Conservation (phyloP, 2,113 vertebrate species). For the Nicator chloris region DNA sequence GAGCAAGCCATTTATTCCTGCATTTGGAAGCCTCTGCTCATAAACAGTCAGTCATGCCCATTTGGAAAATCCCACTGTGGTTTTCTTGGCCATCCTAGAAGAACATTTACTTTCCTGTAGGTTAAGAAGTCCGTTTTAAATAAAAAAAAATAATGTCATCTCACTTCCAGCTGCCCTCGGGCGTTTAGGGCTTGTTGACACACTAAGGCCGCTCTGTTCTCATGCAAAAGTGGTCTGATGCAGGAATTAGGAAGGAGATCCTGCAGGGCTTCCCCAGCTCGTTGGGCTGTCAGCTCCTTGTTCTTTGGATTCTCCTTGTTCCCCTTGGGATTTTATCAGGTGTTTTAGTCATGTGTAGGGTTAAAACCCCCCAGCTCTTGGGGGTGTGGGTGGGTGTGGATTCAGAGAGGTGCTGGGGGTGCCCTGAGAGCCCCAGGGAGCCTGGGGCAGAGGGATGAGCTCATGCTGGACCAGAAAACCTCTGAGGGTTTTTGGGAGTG, state of each 20-base stretch:
- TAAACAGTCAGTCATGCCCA: slow-evolving; percentile 55
- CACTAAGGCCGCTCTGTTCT: slow-evolving; percentile 40
- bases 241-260: neutral
- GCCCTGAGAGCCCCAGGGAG: fast-evolving
- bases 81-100: slow-evolving; percentile 43
- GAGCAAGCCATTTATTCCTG: slow-evolving; percentile 58
- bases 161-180: slow-evolving; percentile 22
- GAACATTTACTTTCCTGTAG: slow-evolving; percentile 49
- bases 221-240: neutral
- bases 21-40: slow-evolving; percentile 40
- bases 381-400: neutral
- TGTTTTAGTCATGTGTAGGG: fast-evolving
- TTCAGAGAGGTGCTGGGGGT: neutral
- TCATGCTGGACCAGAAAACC: neutral
- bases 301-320: neutral
- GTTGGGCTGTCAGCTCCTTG: neutral
- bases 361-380: neutral
- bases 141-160: slow-evolving; percentile 22
- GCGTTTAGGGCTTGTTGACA: slow-evolving; percentile 22
- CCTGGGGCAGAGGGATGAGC: neutral
- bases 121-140: slow-evolving; percentile 55
- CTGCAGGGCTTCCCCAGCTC: slow-evolving; percentile 1
- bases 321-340: neutral
- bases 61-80: slow-evolving; percentile 67
- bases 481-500: neutral